Evolutionary conservation across 2,888 invertebrate genomes (phyloP).

Genomic region (Argyra leucocephala): DNA sequence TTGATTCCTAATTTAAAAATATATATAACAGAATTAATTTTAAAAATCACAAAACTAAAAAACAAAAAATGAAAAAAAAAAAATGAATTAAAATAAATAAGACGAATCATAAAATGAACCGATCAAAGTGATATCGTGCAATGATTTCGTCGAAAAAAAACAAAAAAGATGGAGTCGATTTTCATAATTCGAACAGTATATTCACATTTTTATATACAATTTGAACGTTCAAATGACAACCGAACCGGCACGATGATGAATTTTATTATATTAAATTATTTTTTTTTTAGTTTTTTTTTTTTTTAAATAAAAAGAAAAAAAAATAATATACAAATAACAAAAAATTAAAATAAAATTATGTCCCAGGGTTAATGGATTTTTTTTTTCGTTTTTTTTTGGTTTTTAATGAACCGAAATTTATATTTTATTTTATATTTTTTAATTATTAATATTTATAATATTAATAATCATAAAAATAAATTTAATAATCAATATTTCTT

Average conservation of each 20-base stretch:
- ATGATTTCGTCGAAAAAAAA: not conserved
- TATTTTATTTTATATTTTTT: not conserved
- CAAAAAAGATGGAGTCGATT: not conserved
- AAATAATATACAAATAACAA: not conserved
- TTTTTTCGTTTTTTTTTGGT: too few species aligned
- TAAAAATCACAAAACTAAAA: too few species aligned
- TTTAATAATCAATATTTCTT: slow-evolving; percentile 6
- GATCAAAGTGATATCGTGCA: too few species aligned
- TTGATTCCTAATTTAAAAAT: too few species aligned
- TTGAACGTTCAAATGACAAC: not conserved
- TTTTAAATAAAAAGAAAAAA: too few species aligned
- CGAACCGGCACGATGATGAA: slow-evolving; percentile 1
- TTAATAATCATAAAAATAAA: slow-evolving; percentile 6
- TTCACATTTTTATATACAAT: too few species aligned
- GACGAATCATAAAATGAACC: too few species aligned
- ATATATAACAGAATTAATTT: too few species aligned
- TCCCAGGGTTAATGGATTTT: slow-evolving; percentile 1
- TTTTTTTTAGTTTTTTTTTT: too few species aligned
- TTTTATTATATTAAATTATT: not conserved
- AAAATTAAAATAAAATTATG: not conserved
- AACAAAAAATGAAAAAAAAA: not conserved
- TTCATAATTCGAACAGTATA: too few species aligned
- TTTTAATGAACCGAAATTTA: slow-evolving; percentile 6
- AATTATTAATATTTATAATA: slow-evolving; percentile 4
- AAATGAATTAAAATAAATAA: not conserved